Conservation (phyloP, 2,113 vertebrate species). For the Jacana jacana region DNA sequence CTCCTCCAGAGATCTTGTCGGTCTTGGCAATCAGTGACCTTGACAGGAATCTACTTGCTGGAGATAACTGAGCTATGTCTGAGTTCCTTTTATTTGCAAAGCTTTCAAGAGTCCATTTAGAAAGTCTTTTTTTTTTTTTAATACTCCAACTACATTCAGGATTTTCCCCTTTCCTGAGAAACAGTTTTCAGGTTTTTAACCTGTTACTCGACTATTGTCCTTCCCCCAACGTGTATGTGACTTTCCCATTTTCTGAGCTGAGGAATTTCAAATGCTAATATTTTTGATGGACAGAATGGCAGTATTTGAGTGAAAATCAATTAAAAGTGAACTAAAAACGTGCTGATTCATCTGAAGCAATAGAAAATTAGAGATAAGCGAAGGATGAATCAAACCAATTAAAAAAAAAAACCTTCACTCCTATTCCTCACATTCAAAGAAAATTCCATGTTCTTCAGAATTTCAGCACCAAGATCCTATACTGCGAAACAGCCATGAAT, state of each 20-base stretch:
- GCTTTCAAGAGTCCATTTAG: not conserved
- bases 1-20: not conserved
- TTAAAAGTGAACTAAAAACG: not conserved
- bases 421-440: not conserved
- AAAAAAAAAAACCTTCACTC: not conserved
- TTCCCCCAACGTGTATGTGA: fast-evolving
- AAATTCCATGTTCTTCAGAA: not conserved
- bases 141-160: not conserved
- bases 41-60: not conserved
- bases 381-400: not conserved
- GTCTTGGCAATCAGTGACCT: not conserved
- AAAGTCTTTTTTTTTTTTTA: not conserved
- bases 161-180: not conserved
- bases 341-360: not conserved
- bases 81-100: not conserved
- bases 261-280: not conserved
- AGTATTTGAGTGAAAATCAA: not conserved
- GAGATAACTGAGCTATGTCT: not conserved
- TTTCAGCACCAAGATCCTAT: not conserved
- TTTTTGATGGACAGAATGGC: not conserved
- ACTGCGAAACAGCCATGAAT: not conserved
- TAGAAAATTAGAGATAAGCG: not conserved
- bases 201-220: not conserved
- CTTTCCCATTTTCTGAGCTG: not conserved
- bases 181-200: not conserved